Percentiles rank a stretch among this genome's conserved stretches.
phyloP scores from a whole-genome alignment of 1,140 invertebrate genomes.

The Maconellicoccus hirsutus region DNA sequence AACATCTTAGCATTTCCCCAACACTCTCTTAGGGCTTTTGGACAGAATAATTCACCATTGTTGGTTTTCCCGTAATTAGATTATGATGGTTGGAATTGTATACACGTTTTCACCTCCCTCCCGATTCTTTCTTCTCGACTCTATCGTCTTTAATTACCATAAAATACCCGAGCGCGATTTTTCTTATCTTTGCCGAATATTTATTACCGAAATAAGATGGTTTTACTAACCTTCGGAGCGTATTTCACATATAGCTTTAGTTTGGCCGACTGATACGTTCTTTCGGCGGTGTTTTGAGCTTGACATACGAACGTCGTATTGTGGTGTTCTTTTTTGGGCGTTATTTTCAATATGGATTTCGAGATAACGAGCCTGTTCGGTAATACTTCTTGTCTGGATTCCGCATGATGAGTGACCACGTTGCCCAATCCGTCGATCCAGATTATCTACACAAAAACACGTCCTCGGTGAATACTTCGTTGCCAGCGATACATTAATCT shows the following conservation, averaged over 20 bases:
- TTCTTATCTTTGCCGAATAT: too few species aligned
- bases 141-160: too few species aligned
- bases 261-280: constrained; percentile 64
- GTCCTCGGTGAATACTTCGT: neutral
- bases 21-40: too few species aligned
- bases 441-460: constrained; percentile 51
- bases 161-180: too few species aligned
- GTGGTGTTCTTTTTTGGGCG: constrained; percentile 72
- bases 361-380: constrained; percentile 60
- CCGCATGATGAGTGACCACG: constrained; percentile 52
- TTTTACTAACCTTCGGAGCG: constrained; percentile 55
- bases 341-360: constrained; percentile 69
- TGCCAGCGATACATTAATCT: too few species aligned
- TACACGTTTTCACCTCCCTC: too few species aligned
- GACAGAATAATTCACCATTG: too few species aligned
- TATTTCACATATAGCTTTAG: constrained; percentile 72
- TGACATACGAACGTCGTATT: constrained; percentile 85
- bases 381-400: neutral
- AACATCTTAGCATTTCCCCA: too few species aligned
- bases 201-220: too few species aligned
- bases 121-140: too few species aligned
- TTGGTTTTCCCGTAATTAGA: too few species aligned
- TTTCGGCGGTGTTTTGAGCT: constrained; percentile 73
- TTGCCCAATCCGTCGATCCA: constrained; percentile 73
- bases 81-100: too few species aligned